Evolutionary conservation across 1,140 invertebrate genomes (phyloP).

Genomic region (Anastrepha obliqua): DNA sequence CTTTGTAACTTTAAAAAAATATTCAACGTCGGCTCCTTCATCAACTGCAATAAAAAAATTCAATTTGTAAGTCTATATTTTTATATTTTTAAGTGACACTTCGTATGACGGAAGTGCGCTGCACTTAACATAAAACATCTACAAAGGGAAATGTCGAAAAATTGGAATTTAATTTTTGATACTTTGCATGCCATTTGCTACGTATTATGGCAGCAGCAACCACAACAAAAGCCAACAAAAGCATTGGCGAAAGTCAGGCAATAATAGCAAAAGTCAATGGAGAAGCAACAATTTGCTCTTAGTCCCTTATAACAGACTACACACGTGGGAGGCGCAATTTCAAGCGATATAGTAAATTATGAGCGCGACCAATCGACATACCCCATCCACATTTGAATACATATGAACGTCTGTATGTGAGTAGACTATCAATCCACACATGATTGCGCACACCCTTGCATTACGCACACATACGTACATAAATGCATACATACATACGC

Average conservation of each 20-base stretch:
- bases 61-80: background rate
- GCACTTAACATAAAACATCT: slow-evolving; percentile 45
- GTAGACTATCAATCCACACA: slow-evolving; percentile 21
- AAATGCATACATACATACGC: background rate
- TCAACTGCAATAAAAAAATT: background rate
- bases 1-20: background rate
- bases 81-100: slow-evolving; percentile 31
- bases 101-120: slow-evolving; percentile 39
- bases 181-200: slow-evolving; percentile 20
- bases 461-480: background rate
- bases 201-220: slow-evolving; percentile 19
- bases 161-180: slow-evolving; percentile 49
- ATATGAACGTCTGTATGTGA: background rate
- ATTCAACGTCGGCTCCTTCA: background rate
- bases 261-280: slow-evolving; percentile 8
- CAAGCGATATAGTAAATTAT: background rate
- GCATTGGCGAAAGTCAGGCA: background rate
- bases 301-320: slow-evolving; percentile 10
- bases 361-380: background rate
- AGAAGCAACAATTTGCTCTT: slow-evolving; percentile 55
- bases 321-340: background rate
- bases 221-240: background rate
- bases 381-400: background rate
- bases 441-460: slow-evolving; percentile 37
- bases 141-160: slow-evolving; percentile 33